phyloP scores from a whole-genome alignment of 2,113 vertebrate species.

The Ranitomeya imitator region DNA sequence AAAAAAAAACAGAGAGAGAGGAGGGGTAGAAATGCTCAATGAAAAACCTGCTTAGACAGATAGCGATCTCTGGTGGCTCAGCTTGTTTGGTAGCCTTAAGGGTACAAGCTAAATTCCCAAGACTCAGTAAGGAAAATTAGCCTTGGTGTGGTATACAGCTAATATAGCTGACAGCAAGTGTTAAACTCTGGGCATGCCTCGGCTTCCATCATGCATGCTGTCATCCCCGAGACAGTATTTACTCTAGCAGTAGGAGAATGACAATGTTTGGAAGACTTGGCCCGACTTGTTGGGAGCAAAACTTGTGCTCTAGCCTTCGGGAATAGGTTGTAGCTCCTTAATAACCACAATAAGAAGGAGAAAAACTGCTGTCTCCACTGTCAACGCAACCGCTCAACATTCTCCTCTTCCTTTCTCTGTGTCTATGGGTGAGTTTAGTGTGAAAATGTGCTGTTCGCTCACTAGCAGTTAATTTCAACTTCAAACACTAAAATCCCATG shows the following conservation, averaged over 20 bases:
- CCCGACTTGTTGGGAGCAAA: constrained; percentile 39
- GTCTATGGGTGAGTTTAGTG: constrained; percentile 59
- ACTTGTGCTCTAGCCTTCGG: constrained; percentile 40
- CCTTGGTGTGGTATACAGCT: constrained; percentile 36
- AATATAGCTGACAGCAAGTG: constrained; percentile 46
- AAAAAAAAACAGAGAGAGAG: not conserved
- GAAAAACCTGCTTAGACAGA: constrained; percentile 31
- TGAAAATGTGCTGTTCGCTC: constrained; percentile 59
- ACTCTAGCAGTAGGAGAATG: constrained; percentile 44
- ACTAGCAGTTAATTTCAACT: constrained; percentile 61
- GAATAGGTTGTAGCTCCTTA: constrained; percentile 41
- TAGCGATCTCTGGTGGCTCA: constrained; percentile 41
- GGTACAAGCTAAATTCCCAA: constrained; percentile 44
- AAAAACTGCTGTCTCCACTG: constrained; percentile 61
- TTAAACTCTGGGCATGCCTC: constrained; percentile 51
- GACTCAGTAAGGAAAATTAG: constrained; percentile 44
- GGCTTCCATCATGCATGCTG: constrained; percentile 46
- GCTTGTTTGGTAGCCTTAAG: constrained; percentile 42
- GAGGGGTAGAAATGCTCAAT: not conserved
- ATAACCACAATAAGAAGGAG: constrained; percentile 46
- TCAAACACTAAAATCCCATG: constrained; percentile 43
- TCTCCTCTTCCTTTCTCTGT: constrained; percentile 53
- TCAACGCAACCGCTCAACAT: constrained; percentile 63
- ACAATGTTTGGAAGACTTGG: constrained; percentile 46
- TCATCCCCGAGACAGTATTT: constrained; percentile 42